Evolutionary conservation across 2,797 vertebrate species (phyloP), one percentile per base, ranked within the genome.

Genomic region (Chloroceryle inda): DNA sequence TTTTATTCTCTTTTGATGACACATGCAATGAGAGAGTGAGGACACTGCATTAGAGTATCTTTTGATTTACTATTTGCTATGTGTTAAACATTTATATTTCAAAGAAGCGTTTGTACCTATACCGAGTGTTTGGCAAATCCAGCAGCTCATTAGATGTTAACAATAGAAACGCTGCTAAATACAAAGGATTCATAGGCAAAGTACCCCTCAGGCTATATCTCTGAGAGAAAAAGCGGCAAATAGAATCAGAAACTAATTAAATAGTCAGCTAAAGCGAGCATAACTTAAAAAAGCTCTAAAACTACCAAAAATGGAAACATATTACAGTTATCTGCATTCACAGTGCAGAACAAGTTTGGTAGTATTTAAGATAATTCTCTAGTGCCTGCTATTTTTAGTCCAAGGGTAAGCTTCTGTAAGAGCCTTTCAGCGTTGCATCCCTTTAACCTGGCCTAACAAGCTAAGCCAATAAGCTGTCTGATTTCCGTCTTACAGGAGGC

Each of bases 391-490:
- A 99, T 99, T 99, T 99, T 99, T 99, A 99, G 99, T 97, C 96
- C 96, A 94, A 98, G 98, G 98, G 98, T 99, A 99, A 99, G 99
- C 99, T 99, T 97, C 97, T 97, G 95, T 99, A 99, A 99, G 98
- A 99, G 98, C 98, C 98, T 99, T 99, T 99, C 97, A 97, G 98
- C 96, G n/a, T 97, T 97, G 98, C 98, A 98, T 99, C 98, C 98
- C 98, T 99, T 99, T 98, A 99, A 99, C 99, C 99, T 98, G 98
- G 98, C 98, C 98, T 98, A 98, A 99, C 99, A 98, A 98, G 97
- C 98, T 99, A 99, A 99, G 99, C 99, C 99, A 99, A 98, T 99
- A 99, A 99, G 98, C 99, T 98, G 98, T 98, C 98, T 98, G 98
- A 98, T 98, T 98, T 98, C 96, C 78, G 91, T 95, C 49, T 93